A percentile compares a stretch with the other conserved stretches of the same genome.
phyloP scores from a whole-genome alignment of 2,113 vertebrate species.

The Chaenocephalus aceratus region DNA sequence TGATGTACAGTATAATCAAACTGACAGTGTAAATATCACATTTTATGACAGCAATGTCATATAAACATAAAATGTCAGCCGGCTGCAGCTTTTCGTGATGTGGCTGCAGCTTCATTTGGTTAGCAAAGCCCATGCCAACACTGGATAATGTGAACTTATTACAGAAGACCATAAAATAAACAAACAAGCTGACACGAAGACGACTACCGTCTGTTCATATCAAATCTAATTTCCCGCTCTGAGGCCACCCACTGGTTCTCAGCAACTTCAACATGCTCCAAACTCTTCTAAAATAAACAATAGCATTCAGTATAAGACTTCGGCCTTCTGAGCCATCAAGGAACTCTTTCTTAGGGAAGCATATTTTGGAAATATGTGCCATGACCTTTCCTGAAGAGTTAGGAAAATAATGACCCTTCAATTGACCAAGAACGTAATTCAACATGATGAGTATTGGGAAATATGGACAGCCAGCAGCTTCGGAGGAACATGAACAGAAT shows the following conservation, averaged over 20 bases:
- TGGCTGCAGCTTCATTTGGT: slow-evolving; percentile 36
- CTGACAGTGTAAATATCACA: not conserved
- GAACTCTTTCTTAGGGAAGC: not conserved
- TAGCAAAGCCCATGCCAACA: slow-evolving; percentile 3
- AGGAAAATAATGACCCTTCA: not conserved
- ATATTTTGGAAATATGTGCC: slow-evolving; percentile 23
- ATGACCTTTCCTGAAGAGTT: slow-evolving; percentile 28
- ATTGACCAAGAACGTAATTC: not conserved
- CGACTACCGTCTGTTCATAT: not conserved
- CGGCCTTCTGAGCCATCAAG: not conserved
- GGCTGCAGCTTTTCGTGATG: not conserved
- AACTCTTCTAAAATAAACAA: slow-evolving; percentile 28
- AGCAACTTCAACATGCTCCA: slow-evolving; percentile 5
- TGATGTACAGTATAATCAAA: not conserved
- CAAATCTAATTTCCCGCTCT: not conserved
- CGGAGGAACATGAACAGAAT: not conserved
- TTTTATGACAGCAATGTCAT: not conserved
- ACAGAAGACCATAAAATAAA: slow-evolving; percentile 30
- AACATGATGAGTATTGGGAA: not conserved
- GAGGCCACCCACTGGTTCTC: slow-evolving; percentile 23
- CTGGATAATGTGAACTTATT: slow-evolving; percentile 5
- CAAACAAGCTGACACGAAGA: slow-evolving; percentile 21
- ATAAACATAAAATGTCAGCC: slow-evolving; percentile 9
- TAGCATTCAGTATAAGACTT: not conserved
- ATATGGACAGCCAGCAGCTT: not conserved